phyloP scores from a whole-genome alignment of 2,797 vertebrate genomes.

The Paguma larvata region DNA sequence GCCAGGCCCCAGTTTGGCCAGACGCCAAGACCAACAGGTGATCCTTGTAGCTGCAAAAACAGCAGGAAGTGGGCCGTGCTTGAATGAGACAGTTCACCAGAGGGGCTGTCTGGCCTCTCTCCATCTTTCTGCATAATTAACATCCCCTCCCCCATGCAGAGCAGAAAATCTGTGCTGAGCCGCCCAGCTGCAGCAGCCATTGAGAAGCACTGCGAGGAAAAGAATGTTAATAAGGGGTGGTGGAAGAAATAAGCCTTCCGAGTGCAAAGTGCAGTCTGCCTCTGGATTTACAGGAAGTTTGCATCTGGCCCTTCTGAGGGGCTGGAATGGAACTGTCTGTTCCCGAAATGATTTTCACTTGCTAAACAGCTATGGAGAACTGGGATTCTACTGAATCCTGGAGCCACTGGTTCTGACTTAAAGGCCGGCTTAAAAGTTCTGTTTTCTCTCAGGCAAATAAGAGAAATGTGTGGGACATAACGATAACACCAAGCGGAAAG shows the following conservation, averaged over 20 bases:
- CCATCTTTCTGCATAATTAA: slow-evolving; percentile 90
- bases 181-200: slow-evolving; percentile 83
- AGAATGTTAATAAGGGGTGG: slow-evolving; percentile 80
- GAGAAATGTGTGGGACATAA: neutral
- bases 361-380: neutral
- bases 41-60: slow-evolving; percentile 90
- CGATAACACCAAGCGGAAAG: neutral
- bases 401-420: neutral
- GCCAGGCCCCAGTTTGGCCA: slow-evolving; percentile 90
- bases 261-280: slow-evolving; percentile 18
- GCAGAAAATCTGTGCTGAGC: slow-evolving; percentile 87
- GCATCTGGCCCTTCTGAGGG: slow-evolving; percentile 19
- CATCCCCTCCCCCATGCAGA: slow-evolving; percentile 73
- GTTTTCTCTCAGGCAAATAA: slow-evolving; percentile 53
- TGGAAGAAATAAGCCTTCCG: slow-evolving; percentile 59
- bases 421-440: slow-evolving; percentile 55
- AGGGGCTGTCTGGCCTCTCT: slow-evolving; percentile 90
- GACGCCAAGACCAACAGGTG: slow-evolving; percentile 96
- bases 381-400: neutral
- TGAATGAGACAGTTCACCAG: slow-evolving; percentile 90
- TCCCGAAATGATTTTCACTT: slow-evolving; percentile 62
- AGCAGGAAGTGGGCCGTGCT: slow-evolving; percentile 92
- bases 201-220: slow-evolving; percentile 70
- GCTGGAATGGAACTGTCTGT: slow-evolving; percentile 11
- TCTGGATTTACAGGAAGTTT: slow-evolving; percentile 30